Percentiles rank a stretch among this genome's conserved stretches.
These are phyloP conservation scores for Nymphicus hollandicus DNA, from an alignment of 2,113 vertebrate genomes.

Conservation along the genomic window DNA sequence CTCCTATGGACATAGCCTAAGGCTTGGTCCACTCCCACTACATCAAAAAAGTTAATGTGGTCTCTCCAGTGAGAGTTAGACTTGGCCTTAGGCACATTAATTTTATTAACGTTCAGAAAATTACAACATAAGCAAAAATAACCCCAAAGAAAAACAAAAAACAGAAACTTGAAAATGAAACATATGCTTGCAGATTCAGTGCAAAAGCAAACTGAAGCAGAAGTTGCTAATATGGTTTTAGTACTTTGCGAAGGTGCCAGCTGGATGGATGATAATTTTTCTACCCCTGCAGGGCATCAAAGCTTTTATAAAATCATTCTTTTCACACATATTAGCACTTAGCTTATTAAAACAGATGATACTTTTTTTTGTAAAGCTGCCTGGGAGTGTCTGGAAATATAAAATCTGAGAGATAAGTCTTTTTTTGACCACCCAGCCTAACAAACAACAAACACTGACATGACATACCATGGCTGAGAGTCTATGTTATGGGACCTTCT, in stretches of 20 bases:
- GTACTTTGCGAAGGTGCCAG: conserved; percentile 79
- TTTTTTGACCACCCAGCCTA: conserved; percentile 64
- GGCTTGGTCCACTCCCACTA: background rate
- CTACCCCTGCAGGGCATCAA: conserved; percentile 81
- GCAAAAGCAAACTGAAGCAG: conserved; percentile 75
- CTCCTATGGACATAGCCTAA: background rate
- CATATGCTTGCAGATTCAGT: conserved; percentile 73
- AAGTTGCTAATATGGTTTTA: conserved; percentile 79
- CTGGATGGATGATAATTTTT: conserved; percentile 81
- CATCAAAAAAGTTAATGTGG: background rate
- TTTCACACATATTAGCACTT: conserved; percentile 83
- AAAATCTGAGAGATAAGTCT: conserved; percentile 63
- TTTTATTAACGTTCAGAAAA: conserved; percentile 62
- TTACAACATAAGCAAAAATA: conserved; percentile 68
- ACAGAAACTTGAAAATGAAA: conserved; percentile 67
- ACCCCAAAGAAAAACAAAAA: conserved; percentile 60
- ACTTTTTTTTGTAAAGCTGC: conserved; percentile 72
- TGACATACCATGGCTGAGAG: conserved; percentile 58
- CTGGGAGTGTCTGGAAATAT: conserved; percentile 63
- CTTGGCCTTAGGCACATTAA: background rate
- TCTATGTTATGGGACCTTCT: conserved; percentile 67
- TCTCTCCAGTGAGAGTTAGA: background rate
- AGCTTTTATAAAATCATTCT: conserved; percentile 82
- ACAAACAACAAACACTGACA: conserved; percentile 64
- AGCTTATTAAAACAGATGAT: conserved; percentile 83